Percentiles rank a stretch among this genome's conserved stretches.
Evolutionary conservation across 2,113 vertebrate species (phyloP).

Genomic region (Nycticorax nycticorax): DNA sequence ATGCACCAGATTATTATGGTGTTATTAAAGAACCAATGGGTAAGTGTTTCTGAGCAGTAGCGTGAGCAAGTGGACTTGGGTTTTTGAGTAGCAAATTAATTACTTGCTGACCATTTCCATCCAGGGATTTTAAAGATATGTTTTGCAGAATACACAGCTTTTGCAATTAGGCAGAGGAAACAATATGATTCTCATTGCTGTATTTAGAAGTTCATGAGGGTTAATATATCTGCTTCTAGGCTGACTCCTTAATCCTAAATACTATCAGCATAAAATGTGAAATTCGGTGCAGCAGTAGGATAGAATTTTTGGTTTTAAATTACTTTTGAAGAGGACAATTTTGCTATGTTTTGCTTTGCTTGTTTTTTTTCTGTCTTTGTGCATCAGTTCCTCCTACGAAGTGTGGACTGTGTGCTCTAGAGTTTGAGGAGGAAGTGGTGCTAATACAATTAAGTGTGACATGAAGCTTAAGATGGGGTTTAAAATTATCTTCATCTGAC

Average conservation of each 20-base stretch:
- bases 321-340: background rate
- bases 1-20: conserved; percentile 97
- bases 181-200: background rate
- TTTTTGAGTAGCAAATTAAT: background rate
- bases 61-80: background rate
- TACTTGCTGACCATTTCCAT: background rate
- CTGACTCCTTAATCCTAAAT: background rate
- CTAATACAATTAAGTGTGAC: background rate
- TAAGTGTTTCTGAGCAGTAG: conserved; percentile 51
- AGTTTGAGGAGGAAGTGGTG: background rate
- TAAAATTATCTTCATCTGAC: background rate
- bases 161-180: background rate
- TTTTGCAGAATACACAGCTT: background rate
- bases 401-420: background rate
- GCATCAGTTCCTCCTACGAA: background rate
- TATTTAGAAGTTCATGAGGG: background rate
- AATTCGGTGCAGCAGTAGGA: background rate
- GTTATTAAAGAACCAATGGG: conserved; percentile 99
- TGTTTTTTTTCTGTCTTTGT: background rate
- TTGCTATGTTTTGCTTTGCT: background rate
- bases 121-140: background rate
- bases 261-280: background rate
- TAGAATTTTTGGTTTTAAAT: background rate
- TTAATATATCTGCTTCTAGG: background rate
- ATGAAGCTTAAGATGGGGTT: background rate